Conservation (phyloP, 1,140 invertebrate species). For the Drosophila melanogaster region Release_6_plus_ISO1_MT NC_004354.4:10776501-10777000, state of each 20-base stretch:
- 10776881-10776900: conserved; percentile 42
- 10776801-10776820: conserved; percentile 28
- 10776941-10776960: conserved; percentile 33
- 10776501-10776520: conserved; percentile 23
- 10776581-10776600: too few species aligned
- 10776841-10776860: background rate
- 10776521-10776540: conserved; percentile 59
- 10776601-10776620: too few species aligned
- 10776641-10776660: conserved; percentile 13
- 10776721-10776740: conserved; percentile 42
- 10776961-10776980: conserved; percentile 39
- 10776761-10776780: conserved; percentile 20
- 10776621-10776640: background rate
- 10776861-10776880: conserved; percentile 1
- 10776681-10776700: conserved; percentile 10
- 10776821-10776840: conserved; percentile 1
- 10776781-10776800: conserved; percentile 50
- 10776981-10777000: conserved; percentile 7
- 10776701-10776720: conserved; percentile 20
- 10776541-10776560: conserved; percentile 13
- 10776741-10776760: conserved; percentile 41
- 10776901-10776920: conserved; percentile 41
- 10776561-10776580: too few species aligned
- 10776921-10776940: conserved; percentile 55
- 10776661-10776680: conserved; percentile 1